phyloP scores from a whole-genome alignment of 2,113 vertebrate genomes.

The Brachionichthys hirsutus region DNA sequence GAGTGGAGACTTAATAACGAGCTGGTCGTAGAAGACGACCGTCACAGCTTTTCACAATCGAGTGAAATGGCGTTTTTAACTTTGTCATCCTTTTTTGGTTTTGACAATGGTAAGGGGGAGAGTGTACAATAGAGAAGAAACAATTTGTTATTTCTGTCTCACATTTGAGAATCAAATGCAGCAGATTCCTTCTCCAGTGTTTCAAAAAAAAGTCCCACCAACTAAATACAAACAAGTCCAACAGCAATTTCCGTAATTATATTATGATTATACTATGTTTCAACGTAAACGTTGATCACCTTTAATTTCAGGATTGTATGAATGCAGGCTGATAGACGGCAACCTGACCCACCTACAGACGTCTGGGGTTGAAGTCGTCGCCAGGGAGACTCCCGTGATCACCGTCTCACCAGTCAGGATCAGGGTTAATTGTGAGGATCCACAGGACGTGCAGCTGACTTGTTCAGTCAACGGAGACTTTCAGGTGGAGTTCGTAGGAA shows the following conservation, averaged over 20 bases:
- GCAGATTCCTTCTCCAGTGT: too few relatives aligned
- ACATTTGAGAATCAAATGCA: background rate
- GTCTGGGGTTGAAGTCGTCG: accelerated
- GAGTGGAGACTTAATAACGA: slow-evolving; percentile 9
- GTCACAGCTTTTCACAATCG: accelerated
- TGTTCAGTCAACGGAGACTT: slow-evolving; percentile 28
- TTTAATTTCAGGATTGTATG: slow-evolving; percentile 34
- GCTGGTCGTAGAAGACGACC: accelerated
- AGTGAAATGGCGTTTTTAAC: background rate
- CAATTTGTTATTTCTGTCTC: background rate
- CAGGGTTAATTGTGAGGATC: accelerated
- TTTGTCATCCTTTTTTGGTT: background rate
- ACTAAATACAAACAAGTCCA: too few relatives aligned
- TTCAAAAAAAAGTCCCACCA: too few relatives aligned
- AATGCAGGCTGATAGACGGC: slow-evolving; percentile 17
- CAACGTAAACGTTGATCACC: background rate
- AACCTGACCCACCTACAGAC: background rate
- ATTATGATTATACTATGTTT: background rate
- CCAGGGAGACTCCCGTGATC: background rate
- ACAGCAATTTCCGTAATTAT: background rate
- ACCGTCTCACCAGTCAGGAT: background rate
- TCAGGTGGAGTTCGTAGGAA: accelerated
- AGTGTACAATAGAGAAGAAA: background rate
- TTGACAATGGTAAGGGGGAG: slow-evolving; percentile 39
- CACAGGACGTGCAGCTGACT: accelerated